Evolutionary conservation across 64 coral and sea anemone species (phyloP).

Genomic region (Trachythela sp.): DNA sequence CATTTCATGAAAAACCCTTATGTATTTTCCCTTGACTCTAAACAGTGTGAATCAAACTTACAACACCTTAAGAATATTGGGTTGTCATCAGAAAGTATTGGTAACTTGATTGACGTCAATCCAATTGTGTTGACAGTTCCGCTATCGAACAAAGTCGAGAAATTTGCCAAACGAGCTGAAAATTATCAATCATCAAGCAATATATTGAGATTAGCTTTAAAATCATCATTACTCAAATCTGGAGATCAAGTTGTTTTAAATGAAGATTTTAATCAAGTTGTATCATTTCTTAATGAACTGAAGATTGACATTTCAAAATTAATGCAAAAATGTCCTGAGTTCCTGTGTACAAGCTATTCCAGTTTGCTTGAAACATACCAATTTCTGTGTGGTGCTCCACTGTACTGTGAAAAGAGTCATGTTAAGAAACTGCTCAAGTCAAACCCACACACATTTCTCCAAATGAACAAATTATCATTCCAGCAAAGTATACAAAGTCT

Average conservation of each 20-base stretch:
- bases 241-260: slow-evolving; percentile 60
- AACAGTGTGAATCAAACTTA: slow-evolving; percentile 54
- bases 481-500: slow-evolving; percentile 57
- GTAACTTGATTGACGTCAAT: slow-evolving; percentile 58
- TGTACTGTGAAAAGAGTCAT: slow-evolving; percentile 74
- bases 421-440: slow-evolving; percentile 67
- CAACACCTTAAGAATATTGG: slow-evolving; percentile 52
- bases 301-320: slow-evolving; percentile 67
- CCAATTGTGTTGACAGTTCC: slow-evolving; percentile 73
- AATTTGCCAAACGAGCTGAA: not conserved
- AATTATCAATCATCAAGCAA: slow-evolving; percentile 48
- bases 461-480: slow-evolving; percentile 58
- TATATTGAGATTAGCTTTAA: slow-evolving; percentile 49
- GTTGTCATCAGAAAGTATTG: slow-evolving; percentile 45
- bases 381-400: slow-evolving; percentile 73
- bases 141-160: slow-evolving; percentile 34
- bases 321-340: slow-evolving; percentile 62
- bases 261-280: slow-evolving; percentile 59
- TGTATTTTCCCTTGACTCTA: slow-evolving; percentile 66
- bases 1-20: slow-evolving; percentile 64
- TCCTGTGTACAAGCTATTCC: slow-evolving; percentile 55
- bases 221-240: slow-evolving; percentile 50
- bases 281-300: slow-evolving; percentile 71
- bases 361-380: slow-evolving; percentile 47
- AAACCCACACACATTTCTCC: slow-evolving; percentile 74